Base-by-base conservation (phyloP, 2,888 invertebrate genomes). In the Sepioteuthis lessoniana region DNA sequence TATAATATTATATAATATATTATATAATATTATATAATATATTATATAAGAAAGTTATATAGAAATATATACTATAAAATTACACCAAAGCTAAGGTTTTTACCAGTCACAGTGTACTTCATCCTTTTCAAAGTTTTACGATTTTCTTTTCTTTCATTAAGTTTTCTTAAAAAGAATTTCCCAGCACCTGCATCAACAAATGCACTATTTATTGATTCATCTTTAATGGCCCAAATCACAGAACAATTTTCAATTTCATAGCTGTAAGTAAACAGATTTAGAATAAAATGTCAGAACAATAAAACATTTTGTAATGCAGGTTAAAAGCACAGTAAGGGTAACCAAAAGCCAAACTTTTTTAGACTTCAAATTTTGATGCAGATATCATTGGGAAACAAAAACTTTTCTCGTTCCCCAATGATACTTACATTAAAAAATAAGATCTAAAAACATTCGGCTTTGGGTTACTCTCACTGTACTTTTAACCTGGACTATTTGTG, bases 121-220 rank as follows among this genome's bases (percentile, higher is more conserved):
- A 95, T 95, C 92, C 97, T 94, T 95, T 97, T 97, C 10, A 96
- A 94, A 0, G 96, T 95, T 31, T 95, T 93, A 8, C 38, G 46
- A 35, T 95, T 91, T 35, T 94, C 42, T 94, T 97, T 97, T 0
- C 95, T 96, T 76, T 96, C 95, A 93, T 96, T 95, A 10, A 97
- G 95, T 37, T 96, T 95, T 10, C 96, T 96, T 7, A 98, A 98
- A 96, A 99, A 98, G 97, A 99, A 99, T 97, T 99, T 98, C 16
- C 99, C 99, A 31, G 99, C 99, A 35, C 99, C 99, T 21, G 99
- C 98, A 97, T 99, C 99, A 93, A 99, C 98, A 97, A 99, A 99
- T 31, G 99, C 98, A 31, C 99, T 98, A 31, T 99, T 98, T 96
- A 99, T 99, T 95, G 98, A 98, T 95, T 98, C 98, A 97, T 99